Base-by-base conservation (phyloP, 2,797 vertebrate genomes). In the Macroramphosus scolopax region DNA sequence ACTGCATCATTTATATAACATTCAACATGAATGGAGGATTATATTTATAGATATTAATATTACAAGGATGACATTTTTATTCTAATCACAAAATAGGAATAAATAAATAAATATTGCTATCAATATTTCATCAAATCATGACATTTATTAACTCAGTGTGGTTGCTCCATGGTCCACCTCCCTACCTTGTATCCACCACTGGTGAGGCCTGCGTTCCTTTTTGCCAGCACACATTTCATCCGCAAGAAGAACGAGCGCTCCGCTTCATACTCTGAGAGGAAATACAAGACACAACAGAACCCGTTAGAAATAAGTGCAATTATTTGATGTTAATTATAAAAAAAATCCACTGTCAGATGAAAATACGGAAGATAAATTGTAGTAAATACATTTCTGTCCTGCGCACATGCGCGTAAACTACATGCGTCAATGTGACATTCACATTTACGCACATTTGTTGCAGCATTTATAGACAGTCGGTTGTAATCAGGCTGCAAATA, bases 201-300 rank as follows among this genome's bases (percentile, higher is more conserved):
- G 53, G 96, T 99, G 64, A 99, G 91, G 8, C 96, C 96, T 7
- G 96, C 96, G 12, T 98, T 99, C 80, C 96, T 87, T 89, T 99
- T 98, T 11, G 96, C 96, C 72, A 99, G 74, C 51, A 99, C 96
- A 44, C 96, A 99, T 70, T 99, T 99, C 96, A 99, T 99, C 71
- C 96, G 88, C 78, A 99, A 57, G 78, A 99, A 98, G 54, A 99
- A 99, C 14, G 95, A 99, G 9, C 96, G 91, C 75, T 98, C 96
- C 49, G 94, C 87, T 85, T 98, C 96, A 33, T 97, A 98, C 68
- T 98, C 96, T 98, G 51, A 5, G 58, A 12, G 12, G 13, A 44
- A 14, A 41, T 1, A 38, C 3, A 39, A 39, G 20, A 5, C 8
- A 29, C 4, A 30, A 30, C 28, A 5, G 4, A 30, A 30, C 9